Base-by-base conservation (phyloP, 2,888 invertebrate genomes). In the Venusia cambrica region DNA sequence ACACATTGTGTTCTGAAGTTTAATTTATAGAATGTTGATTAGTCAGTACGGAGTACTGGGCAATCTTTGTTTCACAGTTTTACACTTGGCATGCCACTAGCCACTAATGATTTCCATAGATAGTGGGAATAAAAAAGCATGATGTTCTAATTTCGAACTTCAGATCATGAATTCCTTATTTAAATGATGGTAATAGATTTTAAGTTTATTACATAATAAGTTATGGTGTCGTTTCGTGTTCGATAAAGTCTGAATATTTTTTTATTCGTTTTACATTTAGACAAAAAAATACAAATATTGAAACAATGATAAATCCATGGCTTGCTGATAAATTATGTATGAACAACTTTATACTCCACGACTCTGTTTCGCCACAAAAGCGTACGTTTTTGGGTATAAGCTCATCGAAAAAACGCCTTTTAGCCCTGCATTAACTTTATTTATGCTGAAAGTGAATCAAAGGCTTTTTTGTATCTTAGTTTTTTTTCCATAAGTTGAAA, bases 361-460 rank as follows among this genome's bases (percentile, higher is more conserved):
- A 40, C 17, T 28, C 63, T 17, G 53, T 71, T 72, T 73, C 66
- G 69, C 61, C 18, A 35, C 39, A 31, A 76, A 73, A 71, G 67
- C 61, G 56, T 55, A 63, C 68, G 67, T 71, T 79, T 81, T 79
- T 70, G 66, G 70, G 64, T 62, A 79, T 75, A 74, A 80, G 76
- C 81, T 76, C 75, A 74, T 75, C 69, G 74, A 78, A 79, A n/a
- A 39, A 80, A 74, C 73, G 69, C 73, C 75, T 74, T 79, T 79
- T 79, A 76, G 71, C 62, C n/a, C 60, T 43, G 57, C 67, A 79
- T 83, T 79, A 75, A 77, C 75, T 78, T 81, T 81, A 80, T 80
- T 81, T 81, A 78, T 73, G 73, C 66, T 9, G 31, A 6, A 18
- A 37, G 25, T 19, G 30, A 35, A 57, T 48, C 47, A 42, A 34